Conservation (phyloP, 2,888 invertebrate genomes). For the Aphrophora alni region DNA sequence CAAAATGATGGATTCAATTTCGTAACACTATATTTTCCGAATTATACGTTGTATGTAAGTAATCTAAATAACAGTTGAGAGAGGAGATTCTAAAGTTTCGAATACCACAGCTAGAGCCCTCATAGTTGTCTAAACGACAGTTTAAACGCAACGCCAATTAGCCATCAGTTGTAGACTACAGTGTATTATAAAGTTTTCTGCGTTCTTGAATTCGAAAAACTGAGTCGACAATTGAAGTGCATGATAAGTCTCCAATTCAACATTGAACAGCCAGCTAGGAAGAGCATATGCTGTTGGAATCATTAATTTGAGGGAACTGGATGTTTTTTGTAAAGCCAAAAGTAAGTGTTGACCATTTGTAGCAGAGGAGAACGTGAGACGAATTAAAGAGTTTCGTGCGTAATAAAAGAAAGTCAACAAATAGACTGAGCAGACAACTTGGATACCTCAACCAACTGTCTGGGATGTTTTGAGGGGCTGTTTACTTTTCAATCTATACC, state of each 20-base stretch:
- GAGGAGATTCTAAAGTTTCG: background rate
- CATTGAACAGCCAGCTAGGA: background rate
- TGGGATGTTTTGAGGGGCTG: constrained; percentile 2
- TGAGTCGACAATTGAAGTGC: background rate
- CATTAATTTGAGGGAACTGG: background rate
- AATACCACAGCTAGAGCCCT: background rate
- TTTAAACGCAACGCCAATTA: background rate
- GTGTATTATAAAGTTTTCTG: background rate
- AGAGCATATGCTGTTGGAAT: background rate
- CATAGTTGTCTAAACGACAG: background rate
- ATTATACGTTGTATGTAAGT: background rate
- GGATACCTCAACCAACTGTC: background rate
- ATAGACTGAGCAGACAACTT: background rate
- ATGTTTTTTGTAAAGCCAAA: background rate
- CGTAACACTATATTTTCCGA: background rate
- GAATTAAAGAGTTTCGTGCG: background rate
- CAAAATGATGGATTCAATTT: background rate
- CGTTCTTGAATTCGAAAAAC: background rate
- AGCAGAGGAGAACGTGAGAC: background rate
- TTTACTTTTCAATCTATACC: too few relatives aligned
- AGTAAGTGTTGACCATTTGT: background rate
- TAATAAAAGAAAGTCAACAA: background rate
- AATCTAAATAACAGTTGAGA: background rate
- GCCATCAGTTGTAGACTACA: background rate
- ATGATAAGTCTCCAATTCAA: background rate